phyloP scores from a whole-genome alignment of 2,888 invertebrate genomes.

The Ophraella communa region DNA sequence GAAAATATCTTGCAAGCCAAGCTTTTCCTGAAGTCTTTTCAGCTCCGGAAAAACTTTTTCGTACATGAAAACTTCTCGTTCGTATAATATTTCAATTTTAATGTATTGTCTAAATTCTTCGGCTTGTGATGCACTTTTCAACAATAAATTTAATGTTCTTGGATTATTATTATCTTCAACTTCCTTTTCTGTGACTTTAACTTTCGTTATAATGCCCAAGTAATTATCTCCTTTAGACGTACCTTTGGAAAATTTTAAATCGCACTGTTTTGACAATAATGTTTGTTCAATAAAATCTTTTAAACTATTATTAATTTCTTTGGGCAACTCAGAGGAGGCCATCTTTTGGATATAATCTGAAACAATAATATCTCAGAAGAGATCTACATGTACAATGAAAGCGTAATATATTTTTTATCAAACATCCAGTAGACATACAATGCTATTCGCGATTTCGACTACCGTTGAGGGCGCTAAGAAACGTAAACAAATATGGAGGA shows the following conservation, averaged over 20 bases:
- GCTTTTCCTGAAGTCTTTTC: constrained; percentile 8
- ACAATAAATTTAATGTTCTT: constrained; percentile 22
- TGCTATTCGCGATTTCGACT: too few relatives aligned
- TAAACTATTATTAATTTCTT: constrained; percentile 2
- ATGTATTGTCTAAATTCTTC: constrained; percentile 27
- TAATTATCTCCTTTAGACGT: constrained; percentile 48
- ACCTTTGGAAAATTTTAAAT: constrained; percentile 36
- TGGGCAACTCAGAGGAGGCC: background rate
- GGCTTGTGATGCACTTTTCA: constrained; percentile 28
- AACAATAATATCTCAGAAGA: too few relatives aligned
- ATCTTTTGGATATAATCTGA: background rate
- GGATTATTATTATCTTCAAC: constrained; percentile 22
- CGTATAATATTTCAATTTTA: constrained; percentile 21
- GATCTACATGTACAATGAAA: too few relatives aligned
- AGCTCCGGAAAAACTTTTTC: constrained; percentile 16
- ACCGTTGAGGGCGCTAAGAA: too few relatives aligned
- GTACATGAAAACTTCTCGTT: constrained; percentile 23
- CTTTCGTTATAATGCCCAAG: constrained; percentile 42
- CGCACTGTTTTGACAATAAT: constrained; percentile 16
- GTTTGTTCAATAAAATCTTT: background rate
- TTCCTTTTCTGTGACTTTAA: constrained; percentile 25
- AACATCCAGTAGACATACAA: too few relatives aligned
- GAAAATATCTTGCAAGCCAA: constrained; percentile 10
- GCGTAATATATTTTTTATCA: too few relatives aligned
- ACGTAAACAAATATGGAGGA: too few relatives aligned